Evolutionary conservation across 1,140 invertebrate genomes (phyloP), one percentile per base, ranked within the genome.

Genomic region (Grapholita molesta): DNA sequence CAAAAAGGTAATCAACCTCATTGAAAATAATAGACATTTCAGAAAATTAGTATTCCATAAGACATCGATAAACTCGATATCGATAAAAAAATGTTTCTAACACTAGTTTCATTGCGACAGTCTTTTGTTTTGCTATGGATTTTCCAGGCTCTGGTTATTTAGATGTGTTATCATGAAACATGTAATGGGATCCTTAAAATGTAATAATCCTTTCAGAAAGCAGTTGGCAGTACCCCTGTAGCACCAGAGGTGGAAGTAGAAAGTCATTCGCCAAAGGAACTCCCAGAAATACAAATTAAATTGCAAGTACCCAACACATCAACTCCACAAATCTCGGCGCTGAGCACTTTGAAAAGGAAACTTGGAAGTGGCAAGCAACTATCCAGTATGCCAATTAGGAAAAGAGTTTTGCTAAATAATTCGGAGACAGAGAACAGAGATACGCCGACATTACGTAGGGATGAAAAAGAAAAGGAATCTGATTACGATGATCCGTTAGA

Each of bases 401-500:
- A 61, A 61, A 28, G 55, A 61, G 25, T 25, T 15, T 61, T 61
- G 1, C 25, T 30, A 32, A 61, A 61, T 5, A 28, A 61, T 2
- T 28, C 53, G 5, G 53, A n/a, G 24, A 28, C 55, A 1, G 24
- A 28, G n/a, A 48, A 48, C 24, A 61, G 12, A 3, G 25, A 61
- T 15, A 28, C 32, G 25, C 55, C 55, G n/a, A 7, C 8, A 11
- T 30, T 33, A 65, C 15, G 38, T 35, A 12, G 24, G 0, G 32
- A 21, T 12, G 64, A 21, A 9, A 38, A 21, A 18, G 64, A 61
- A 3, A 61, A 61, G 55, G 25, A 15, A 6, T 15, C 18, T 61
- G n/a, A 1, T 30, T 61, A 61, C 8, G 55, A 61, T 61, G 55
- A 61, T n/a, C 55, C 55, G 12, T 32, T 61, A 12, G 55, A 61